Evolutionary conservation across 2,888 invertebrate species (phyloP).

Genomic region (Drosophila aldrichi): DNA sequence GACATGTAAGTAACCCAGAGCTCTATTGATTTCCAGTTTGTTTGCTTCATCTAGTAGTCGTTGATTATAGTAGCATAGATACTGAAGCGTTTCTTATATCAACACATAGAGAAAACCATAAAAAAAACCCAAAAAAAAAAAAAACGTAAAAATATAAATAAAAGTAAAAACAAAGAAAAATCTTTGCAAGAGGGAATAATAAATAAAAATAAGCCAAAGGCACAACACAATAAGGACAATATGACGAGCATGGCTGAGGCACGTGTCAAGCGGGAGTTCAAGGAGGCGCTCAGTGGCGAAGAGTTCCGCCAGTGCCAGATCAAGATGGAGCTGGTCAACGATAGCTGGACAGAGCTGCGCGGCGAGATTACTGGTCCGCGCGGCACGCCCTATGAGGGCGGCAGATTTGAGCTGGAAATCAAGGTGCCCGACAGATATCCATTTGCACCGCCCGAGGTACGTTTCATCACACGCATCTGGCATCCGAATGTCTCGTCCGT

Average conservation of each 20-base stretch:
- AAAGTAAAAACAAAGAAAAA: background rate
- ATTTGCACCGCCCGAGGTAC: slow-evolving; percentile 99
- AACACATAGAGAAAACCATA: slow-evolving; percentile 20
- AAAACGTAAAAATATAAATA: slow-evolving; percentile 10
- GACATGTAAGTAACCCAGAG: slow-evolving; percentile 82
- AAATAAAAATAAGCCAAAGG: background rate
- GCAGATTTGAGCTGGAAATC: slow-evolving; percentile 96
- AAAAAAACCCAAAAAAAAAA: slow-evolving; percentile 9
- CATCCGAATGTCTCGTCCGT: slow-evolving; percentile 99
- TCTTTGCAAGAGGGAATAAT: background rate
- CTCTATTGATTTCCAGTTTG: background rate
- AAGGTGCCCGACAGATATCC: slow-evolving; percentile 99
- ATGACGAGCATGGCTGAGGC: slow-evolving; percentile 88
- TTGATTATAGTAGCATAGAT: slow-evolving; percentile 16
- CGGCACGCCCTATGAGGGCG: slow-evolving; percentile 99
- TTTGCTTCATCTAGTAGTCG: slow-evolving; percentile 22
- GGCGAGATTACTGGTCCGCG: slow-evolving; percentile 98
- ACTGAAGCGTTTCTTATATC: slow-evolving; percentile 30
- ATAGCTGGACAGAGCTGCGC: slow-evolving; percentile 95
- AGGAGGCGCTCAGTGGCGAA: slow-evolving; percentile 98
- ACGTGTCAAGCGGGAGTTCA: slow-evolving; percentile 98
- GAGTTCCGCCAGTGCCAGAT: slow-evolving; percentile 92
- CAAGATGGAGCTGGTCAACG: slow-evolving; percentile 94
- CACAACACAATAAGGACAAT: background rate
- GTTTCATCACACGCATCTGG: slow-evolving; percentile 99